Conservation (phyloP, 2,797 vertebrate species). For the Salmo trutta region DNA sequence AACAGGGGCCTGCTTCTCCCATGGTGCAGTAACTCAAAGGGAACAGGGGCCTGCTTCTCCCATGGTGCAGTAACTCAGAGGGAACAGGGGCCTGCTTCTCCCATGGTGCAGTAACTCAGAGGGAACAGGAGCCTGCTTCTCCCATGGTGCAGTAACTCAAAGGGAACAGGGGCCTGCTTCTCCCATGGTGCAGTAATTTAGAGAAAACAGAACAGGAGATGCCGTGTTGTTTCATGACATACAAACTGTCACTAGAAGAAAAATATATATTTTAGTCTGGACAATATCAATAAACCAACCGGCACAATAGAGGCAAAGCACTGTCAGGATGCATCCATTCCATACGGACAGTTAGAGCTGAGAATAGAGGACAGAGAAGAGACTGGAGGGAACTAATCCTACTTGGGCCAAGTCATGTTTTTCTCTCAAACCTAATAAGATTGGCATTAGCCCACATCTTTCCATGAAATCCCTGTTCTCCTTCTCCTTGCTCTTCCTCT, state of each 20-base stretch:
- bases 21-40: no score
- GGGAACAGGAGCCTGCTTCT: no score
- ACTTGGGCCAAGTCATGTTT: background rate
- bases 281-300: constrained; percentile 4
- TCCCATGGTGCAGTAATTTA: no score
- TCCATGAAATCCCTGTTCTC: background rate
- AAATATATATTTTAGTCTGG: constrained; percentile 17
- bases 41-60: no score
- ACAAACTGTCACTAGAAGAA: constrained; percentile 24
- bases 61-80: no score
- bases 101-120: no score
- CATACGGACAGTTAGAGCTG: background rate
- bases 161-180: no score
- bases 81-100: no score
- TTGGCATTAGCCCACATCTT: background rate
- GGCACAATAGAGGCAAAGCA: background rate
- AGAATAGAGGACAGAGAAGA: background rate
- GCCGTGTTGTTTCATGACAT: constrained; percentile 23
- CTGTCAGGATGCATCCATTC: no score
- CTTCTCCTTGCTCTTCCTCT: no score
- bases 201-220: background rate
- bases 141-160: no score
- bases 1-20: no score
- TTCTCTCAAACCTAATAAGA: background rate
- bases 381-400: background rate